Base-by-base conservation (phyloP, 2,797 vertebrate genomes). In the Rhinophrynus dorsalis region DNA sequence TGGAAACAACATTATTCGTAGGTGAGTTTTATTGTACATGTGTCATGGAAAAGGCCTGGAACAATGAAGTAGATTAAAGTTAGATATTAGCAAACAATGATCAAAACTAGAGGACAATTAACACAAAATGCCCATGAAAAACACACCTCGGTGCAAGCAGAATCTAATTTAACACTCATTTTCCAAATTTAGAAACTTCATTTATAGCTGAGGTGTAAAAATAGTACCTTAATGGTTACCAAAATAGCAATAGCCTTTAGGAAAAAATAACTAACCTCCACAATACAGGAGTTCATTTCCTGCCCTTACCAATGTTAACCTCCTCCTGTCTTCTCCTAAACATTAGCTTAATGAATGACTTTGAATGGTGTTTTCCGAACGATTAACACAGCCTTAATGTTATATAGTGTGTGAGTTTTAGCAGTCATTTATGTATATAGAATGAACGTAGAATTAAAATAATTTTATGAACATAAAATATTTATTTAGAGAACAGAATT, bases 181-280 rank as follows among this genome's bases (percentile, higher is more conserved):
- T 76, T 80, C 88, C 77, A 77, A 85, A 88, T 85, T 88, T 84
- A 88, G 84, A 81, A 84, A 62, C 52, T 54, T 77, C 48, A 35
- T 83, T 71, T 80, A 63, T 30, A 56, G 77, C 73, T 67, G 70
- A 44, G 29, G 74, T 76, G 79, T 85, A 85, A 87, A 89, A 88
- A 87, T 83, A 89, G 80, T 75, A 56, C 60, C 68, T 75, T 82
- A 86, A 82, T 80, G 77, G 71, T 32, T 26, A 57, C 88, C 84
- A 86, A 90, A 84, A 88, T 87, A 88, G 78, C 69, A 63, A 29
- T 69, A 65, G 47, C 48, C 68, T 55, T 47, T 48, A 47, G 71
- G 75, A 68, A 50, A 32, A 4, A 78, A 79, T 74, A 74, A 75
- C 78, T 76, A 82, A 77, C 73, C 59, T 76, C 73, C 66, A 67